Base-by-base conservation (phyloP, 2,113 vertebrate species). In the Eulacestoma nigropectus region DNA sequence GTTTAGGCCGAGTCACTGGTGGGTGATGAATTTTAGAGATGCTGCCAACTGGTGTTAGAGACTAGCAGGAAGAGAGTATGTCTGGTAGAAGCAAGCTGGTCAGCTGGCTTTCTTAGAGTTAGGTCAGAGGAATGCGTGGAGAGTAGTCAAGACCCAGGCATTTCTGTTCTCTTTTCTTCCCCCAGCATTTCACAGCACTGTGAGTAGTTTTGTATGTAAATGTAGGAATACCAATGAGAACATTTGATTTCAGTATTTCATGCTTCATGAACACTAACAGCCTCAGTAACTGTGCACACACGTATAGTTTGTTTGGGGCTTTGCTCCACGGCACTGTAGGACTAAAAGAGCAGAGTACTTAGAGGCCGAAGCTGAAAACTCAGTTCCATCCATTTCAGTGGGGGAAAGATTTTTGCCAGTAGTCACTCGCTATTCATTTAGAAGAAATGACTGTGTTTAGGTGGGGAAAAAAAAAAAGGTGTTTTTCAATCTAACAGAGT, bases 181-280 rank as follows among this genome's bases (percentile, higher is more conserved):
- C 76, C 68, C 75, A 47, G 72, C 64, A 62, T 93, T 79, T 89
- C 39, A 30, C 76, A 74, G 57, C 90, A 90, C 92, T 82, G 72
- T 89, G 74, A 93, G 91, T 41, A 94, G 75, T 63, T 93, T 32
- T 92, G 33, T 82, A 81, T 49, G 75, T 88, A 84, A 76, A 62
- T 52, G 72, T 88, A 85, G 93, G 84, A 89, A 44, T 87, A 53
- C 63, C 92, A 62, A 7, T 13, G 47, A 77, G 63, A 79, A 78
- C 46, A 14, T 64, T 82, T 68, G 37, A 67, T 78, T 84, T 63
- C 6, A 1, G 70, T 77, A 59, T 70, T 42, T 55, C 77, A 27
- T 39, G 53, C 92, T 90, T 72, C 49, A 23, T 63, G 75, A 47
- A 55, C n/a, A 30, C 68, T 62, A 84, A 86, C 72, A 72, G 67